Evolutionary conservation across 2,797 vertebrate genomes (phyloP).

Genomic region (Gorsachius magnificus): DNA sequence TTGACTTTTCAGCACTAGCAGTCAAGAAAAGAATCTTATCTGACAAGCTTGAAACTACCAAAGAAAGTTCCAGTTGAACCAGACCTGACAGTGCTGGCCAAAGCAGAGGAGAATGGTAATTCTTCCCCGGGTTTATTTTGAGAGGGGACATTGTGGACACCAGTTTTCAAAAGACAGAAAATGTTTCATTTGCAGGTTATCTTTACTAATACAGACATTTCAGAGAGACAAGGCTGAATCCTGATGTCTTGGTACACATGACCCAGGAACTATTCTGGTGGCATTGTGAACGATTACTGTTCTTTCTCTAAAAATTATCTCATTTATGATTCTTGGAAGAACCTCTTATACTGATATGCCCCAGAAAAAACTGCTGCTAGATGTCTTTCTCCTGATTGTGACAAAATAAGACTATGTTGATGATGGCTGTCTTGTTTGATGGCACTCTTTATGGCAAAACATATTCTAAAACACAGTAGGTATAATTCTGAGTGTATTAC

Average conservation of each 20-base stretch:
- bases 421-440: not conserved
- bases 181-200: not conserved
- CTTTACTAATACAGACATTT: not conserved
- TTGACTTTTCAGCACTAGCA: not conserved
- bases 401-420: not conserved
- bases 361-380: not conserved
- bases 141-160: not conserved
- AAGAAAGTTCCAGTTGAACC: not conserved
- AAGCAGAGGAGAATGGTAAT: not conserved
- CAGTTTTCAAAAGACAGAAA: not conserved
- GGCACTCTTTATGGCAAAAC: not conserved
- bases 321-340: not conserved
- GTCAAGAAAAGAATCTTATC: not conserved
- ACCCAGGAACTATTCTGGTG: not conserved
- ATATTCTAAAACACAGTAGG: not conserved
- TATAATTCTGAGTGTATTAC: not conserved
- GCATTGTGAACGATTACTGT: not conserved
- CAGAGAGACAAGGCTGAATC: not conserved
- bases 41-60: not conserved
- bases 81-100: not conserved
- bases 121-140: not conserved
- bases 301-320: not conserved
- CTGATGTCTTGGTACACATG: not conserved
- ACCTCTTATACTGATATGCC: not conserved
- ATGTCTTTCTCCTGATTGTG: not conserved